Evolutionary conservation across 2,888 invertebrate species (phyloP).

Genomic region (Rotaria macrura): DNA sequence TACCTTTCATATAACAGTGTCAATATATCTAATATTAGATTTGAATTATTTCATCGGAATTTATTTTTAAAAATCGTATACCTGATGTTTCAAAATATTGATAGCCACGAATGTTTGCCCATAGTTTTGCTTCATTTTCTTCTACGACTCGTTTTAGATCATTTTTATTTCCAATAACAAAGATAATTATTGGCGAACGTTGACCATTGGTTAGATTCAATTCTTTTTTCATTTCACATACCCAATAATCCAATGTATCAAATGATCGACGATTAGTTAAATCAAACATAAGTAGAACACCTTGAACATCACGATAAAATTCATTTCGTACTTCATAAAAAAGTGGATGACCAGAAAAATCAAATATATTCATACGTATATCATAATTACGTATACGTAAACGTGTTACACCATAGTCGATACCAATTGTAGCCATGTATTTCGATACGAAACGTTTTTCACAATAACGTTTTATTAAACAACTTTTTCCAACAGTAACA

Average conservation of each 20-base stretch:
- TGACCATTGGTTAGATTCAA: conserved; percentile 41
- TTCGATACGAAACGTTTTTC: conserved; percentile 52
- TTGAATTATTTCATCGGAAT: too few relatives aligned
- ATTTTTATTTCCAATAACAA: conserved; percentile 50
- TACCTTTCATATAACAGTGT: too few relatives aligned
- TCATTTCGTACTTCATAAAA: conserved; percentile 49
- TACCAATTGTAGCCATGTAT: conserved; percentile 52
- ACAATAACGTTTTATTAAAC: conserved; percentile 51
- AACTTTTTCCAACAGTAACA: conserved; percentile 40
- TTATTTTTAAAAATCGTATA: too few relatives aligned
- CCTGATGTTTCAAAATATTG: conserved; percentile 50
- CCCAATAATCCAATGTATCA: conserved; percentile 49
- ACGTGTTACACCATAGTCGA: conserved; percentile 52
- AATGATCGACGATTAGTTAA: conserved; percentile 47
- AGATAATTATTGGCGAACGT: conserved; percentile 37
- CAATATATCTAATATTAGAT: too few relatives aligned
- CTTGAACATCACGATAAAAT: conserved; percentile 51
- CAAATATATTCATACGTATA: conserved; percentile 49
- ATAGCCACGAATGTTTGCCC: conserved; percentile 47
- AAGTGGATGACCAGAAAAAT: conserved; percentile 50
- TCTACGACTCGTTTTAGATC: conserved; percentile 41
- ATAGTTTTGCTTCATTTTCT: conserved; percentile 45
- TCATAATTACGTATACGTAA: conserved; percentile 37
- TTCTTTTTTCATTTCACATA: conserved; percentile 48
- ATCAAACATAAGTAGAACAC: conserved; percentile 50